A percentile compares a stretch with the other conserved stretches of the same genome.
These are phyloP conservation scores for Therioaphis trifolii DNA, from an alignment of 2,888 invertebrate genomes.

Conservation along the genomic window DNA sequence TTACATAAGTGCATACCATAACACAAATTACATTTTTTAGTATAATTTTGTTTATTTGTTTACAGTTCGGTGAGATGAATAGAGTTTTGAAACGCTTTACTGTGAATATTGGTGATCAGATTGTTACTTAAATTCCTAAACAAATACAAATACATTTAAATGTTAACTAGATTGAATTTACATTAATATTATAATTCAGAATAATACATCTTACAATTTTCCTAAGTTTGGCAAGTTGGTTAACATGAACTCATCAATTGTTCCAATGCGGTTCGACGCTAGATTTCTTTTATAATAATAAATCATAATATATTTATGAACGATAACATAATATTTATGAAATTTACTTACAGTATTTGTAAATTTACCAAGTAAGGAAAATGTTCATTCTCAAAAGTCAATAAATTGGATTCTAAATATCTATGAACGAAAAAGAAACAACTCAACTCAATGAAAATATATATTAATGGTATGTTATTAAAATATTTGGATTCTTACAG, in stretches of 20 bases:
- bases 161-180: neutral
- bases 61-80: conserved; percentile 71
- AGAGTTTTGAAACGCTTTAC: conserved; percentile 70
- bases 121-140: conserved; percentile 67
- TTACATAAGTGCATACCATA: too few relatives aligned
- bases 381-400: conserved; percentile 70
- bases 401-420: conserved; percentile 70
- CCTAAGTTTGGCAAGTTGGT: conserved; percentile 54
- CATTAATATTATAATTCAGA: too few relatives aligned
- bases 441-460: neutral
- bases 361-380: conserved; percentile 71
- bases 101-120: conserved; percentile 69
- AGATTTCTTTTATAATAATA: conserved; percentile 61
- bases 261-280: conserved; percentile 65
- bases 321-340: neutral
- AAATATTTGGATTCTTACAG: conserved; percentile 67
- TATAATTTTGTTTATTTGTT: conserved; percentile 65
- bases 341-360: conserved; percentile 70
- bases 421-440: conserved; percentile 64
- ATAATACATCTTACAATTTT: conserved; percentile 63
- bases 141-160: neutral
- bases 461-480: too few relatives aligned
- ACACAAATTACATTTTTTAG: too few relatives aligned
- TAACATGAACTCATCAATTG: conserved; percentile 63
- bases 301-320: neutral